These are phyloP conservation scores for Chondrilla cf. caribensis DNA, from an alignment of 37 sponge, comb jelly and placozoan species.

Conservation along the genomic window DNA sequence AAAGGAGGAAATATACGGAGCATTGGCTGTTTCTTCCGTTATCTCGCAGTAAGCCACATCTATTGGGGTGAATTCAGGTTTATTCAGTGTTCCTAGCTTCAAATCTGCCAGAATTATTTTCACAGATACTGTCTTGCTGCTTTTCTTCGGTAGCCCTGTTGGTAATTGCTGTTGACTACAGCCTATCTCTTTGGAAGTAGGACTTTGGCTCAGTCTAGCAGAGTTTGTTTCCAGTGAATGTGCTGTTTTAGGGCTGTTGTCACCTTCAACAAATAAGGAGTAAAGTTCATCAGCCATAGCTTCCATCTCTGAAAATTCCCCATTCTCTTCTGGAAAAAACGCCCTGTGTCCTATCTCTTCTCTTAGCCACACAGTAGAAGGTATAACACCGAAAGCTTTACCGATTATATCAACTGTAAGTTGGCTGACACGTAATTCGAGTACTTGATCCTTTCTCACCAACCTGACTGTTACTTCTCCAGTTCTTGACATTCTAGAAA, in stretches of 20 bases:
- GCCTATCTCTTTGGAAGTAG: too few species aligned
- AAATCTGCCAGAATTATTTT: neutral
- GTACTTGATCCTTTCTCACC: neutral
- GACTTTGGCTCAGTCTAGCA: too few species aligned
- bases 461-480: neutral
- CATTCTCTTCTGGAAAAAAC: neutral
- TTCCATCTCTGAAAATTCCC: neutral
- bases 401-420: neutral
- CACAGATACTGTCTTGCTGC: neutral
- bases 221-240: too few species aligned
- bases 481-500: neutral
- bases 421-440: neutral
- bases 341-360: slow-evolving; percentile 1
- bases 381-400: neutral
- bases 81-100: neutral
- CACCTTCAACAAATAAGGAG: neutral
- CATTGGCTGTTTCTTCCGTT: neutral
- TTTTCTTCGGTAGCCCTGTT: neutral
- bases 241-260: neutral
- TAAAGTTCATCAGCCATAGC: neutral
- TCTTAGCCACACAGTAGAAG: neutral
- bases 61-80: neutral
- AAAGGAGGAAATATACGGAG: neutral
- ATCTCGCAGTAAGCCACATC: neutral
- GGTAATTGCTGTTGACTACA: too few species aligned